Conservation (phyloP, 2,113 vertebrate species). For the Pollachius pollachius region DNA sequence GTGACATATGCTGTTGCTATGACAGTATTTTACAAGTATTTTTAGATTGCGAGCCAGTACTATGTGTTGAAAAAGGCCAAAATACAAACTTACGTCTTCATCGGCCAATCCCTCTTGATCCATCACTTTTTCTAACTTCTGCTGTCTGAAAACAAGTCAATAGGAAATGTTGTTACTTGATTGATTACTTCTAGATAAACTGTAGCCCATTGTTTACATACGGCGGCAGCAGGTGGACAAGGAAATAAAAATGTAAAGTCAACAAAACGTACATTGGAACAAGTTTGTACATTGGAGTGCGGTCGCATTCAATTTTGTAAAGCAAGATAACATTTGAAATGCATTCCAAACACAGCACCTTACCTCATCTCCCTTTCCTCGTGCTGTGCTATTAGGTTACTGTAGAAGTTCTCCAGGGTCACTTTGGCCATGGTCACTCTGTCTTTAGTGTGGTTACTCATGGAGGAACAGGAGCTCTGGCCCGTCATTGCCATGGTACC, state of each 20-base stretch:
- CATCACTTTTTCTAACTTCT: constrained; percentile 98
- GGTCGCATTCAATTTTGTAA: no score
- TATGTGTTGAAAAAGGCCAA: no score
- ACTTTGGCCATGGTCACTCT: constrained; percentile 98
- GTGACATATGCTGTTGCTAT: no score
- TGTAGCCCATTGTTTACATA: no score
- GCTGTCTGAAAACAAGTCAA: constrained; percentile 77
- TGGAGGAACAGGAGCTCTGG: constrained; percentile 88
- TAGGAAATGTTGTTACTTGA: no score
- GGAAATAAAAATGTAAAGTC: no score
- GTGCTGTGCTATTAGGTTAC: constrained; percentile 94
- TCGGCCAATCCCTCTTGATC: constrained; percentile 96
- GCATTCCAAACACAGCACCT: constrained; percentile 7
- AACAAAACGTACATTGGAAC: no score
- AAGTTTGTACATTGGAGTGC: no score
- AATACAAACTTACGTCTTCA: constrained; percentile 84
- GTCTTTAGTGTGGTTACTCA: constrained; percentile 99
- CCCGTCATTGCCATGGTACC: constrained; percentile 95
- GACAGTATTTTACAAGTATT: no score
- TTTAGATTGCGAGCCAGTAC: no score
- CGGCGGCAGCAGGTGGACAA: no score
- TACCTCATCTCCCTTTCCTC: constrained; percentile 98
- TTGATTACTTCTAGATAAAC: no score
- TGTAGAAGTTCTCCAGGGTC: constrained; percentile 97
- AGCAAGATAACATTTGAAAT: background rate